Evolutionary conservation across 2,888 invertebrate species (phyloP).

Genomic region (Thecophora atra): DNA sequence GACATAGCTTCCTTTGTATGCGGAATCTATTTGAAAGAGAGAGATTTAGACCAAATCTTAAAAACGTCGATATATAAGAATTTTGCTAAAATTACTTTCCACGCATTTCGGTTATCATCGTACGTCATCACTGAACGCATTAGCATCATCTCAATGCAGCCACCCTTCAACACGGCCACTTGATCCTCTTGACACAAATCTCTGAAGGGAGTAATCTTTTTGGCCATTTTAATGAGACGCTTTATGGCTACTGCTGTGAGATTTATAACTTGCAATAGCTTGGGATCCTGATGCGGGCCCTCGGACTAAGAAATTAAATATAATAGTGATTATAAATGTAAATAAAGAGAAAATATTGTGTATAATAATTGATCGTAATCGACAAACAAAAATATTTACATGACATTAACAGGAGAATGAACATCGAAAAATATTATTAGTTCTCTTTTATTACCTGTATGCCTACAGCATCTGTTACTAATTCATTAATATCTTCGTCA

Average conservation of each 20-base stretch:
- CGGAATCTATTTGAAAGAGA: conserved; percentile 72
- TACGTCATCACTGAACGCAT: conserved; percentile 92
- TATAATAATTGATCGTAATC: too few species aligned
- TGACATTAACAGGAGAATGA: too few species aligned
- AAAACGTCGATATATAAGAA: conserved; percentile 16
- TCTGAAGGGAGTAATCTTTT: conserved; percentile 88
- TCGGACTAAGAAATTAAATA: conserved; percentile 53
- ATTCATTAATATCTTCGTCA: conserved; percentile 80
- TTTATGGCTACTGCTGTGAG: conserved; percentile 92
- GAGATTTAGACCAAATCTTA: conserved; percentile 25
- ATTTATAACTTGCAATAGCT: conserved; percentile 85
- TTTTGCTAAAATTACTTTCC: conserved; percentile 75
- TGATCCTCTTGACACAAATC: conserved; percentile 96
- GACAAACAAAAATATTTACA: too few species aligned
- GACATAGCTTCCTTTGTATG: conserved; percentile 79
- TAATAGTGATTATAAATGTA: too few species aligned
- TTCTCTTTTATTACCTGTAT: conserved; percentile 67
- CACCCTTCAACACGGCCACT: conserved; percentile 76
- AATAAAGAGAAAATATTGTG: too few species aligned
- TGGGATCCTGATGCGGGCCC: conserved; percentile 71
- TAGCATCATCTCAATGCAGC: conserved; percentile 96
- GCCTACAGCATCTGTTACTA: conserved; percentile 74
- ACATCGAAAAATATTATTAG: too few species aligned
- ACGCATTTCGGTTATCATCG: conserved; percentile 83
- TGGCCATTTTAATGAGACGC: conserved; percentile 84